These are phyloP conservation scores for Melozone crissalis DNA, from an alignment of 2,113 vertebrate species.

Conservation along the genomic window DNA sequence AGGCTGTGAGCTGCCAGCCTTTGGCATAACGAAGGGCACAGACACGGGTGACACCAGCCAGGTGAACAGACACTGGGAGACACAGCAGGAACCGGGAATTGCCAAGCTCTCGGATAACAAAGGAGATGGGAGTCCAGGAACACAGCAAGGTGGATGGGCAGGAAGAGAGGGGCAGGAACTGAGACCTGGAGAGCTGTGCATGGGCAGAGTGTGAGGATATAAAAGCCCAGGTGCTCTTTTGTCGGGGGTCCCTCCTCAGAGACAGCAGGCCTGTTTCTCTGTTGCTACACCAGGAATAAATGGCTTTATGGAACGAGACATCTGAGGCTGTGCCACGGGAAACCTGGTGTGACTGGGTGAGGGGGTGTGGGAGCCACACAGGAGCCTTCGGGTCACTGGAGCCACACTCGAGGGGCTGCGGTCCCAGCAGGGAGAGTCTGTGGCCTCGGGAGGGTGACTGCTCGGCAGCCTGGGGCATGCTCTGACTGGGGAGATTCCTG, in stretches of 20 bases:
- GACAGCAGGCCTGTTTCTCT: neutral
- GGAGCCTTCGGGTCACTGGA: neutral
- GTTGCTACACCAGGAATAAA: neutral
- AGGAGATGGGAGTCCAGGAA: neutral
- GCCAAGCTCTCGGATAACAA: neutral
- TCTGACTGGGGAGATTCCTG: neutral
- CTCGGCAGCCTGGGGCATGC: too few species aligned
- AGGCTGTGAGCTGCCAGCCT: neutral
- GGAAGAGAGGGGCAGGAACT: neutral
- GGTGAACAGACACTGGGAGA: neutral
- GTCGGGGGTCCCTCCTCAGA: neutral
- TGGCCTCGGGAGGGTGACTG: neutral
- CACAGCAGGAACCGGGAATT: neutral
- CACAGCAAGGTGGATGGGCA: neutral
- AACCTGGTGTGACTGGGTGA: neutral
- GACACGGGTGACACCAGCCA: neutral
- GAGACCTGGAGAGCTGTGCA: fast-evolving
- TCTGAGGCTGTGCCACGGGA: neutral
- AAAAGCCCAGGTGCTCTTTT: neutral
- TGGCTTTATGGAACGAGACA: neutral
- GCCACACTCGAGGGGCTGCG: neutral
- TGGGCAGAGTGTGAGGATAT: neutral
- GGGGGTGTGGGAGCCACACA: neutral
- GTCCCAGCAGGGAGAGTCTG: neutral
- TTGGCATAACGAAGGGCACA: neutral